Evolutionary conservation across 2,797 vertebrate species (phyloP).

Genomic region (Pyrrhura leucotis): DNA sequence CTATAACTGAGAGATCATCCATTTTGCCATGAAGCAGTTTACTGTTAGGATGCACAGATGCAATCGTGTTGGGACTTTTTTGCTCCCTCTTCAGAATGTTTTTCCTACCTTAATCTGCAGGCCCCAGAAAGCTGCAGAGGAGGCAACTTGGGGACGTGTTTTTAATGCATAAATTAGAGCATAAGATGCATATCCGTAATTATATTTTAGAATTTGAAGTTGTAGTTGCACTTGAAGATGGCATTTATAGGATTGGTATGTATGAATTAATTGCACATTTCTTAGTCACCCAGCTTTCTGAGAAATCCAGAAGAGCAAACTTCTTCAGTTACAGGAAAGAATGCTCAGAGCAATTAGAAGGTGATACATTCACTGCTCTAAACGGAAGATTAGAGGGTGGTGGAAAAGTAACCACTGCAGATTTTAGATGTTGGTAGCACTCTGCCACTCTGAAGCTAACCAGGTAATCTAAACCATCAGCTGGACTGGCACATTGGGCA

Average conservation of each 20-base stretch:
- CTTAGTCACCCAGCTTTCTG: background rate
- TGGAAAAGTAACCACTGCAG: background rate
- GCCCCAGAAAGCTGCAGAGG: background rate
- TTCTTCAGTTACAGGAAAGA: background rate
- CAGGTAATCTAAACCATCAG: background rate
- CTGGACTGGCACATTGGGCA: background rate
- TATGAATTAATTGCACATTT: background rate
- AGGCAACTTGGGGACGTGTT: background rate
- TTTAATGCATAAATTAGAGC: background rate
- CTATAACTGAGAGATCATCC: background rate
- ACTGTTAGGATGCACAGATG: background rate
- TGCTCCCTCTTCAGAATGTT: background rate
- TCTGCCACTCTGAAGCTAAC: background rate
- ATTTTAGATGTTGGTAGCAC: background rate
- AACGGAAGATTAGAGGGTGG: background rate
- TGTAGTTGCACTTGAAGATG: background rate
- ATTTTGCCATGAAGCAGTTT: background rate
- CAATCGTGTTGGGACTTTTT: background rate
- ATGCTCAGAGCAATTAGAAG: background rate
- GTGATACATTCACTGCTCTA: background rate
- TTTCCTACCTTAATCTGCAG: background rate
- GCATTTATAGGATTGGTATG: background rate
- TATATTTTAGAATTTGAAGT: background rate
- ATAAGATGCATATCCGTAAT: background rate
- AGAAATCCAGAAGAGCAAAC: background rate